Conservation (phyloP, 2,888 invertebrate genomes). For the Frankliniella intonsa region DNA sequence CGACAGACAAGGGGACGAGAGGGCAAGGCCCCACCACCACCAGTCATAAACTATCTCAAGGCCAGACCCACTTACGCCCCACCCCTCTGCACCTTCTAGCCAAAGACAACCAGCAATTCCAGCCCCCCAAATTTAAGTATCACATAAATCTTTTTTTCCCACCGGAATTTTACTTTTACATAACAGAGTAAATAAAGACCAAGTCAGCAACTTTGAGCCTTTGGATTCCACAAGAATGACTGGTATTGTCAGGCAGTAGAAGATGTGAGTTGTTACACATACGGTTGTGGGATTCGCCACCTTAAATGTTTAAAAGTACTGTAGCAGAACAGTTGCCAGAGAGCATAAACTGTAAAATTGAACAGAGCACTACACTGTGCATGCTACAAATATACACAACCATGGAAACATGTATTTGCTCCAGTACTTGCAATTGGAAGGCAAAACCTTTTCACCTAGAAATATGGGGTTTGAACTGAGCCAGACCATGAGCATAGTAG, state of each 20-base stretch:
- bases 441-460: conserved; percentile 20
- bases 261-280: not conserved
- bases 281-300: not conserved
- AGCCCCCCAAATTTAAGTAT: too few relatives aligned
- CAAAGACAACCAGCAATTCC: not conserved
- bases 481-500: conserved; percentile 19
- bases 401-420: not conserved
- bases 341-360: not conserved
- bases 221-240: not conserved
- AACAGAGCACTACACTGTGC: not conserved
- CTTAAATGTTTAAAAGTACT: not conserved
- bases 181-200: not conserved
- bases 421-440: not conserved
- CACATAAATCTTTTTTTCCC: too few relatives aligned
- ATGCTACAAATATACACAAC: not conserved
- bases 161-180: too few relatives aligned
- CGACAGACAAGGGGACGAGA: conserved; percentile 22
- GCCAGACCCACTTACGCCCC: conserved; percentile 15
- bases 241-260: not conserved
- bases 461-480: conserved; percentile 13
- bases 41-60: conserved; percentile 18
- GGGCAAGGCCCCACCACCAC: not conserved
- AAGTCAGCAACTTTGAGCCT: not conserved
- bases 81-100: not conserved
- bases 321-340: not conserved